phyloP scores from a whole-genome alignment of 2,797 vertebrate genomes.

The Enteromius trimaculatus region DNA sequence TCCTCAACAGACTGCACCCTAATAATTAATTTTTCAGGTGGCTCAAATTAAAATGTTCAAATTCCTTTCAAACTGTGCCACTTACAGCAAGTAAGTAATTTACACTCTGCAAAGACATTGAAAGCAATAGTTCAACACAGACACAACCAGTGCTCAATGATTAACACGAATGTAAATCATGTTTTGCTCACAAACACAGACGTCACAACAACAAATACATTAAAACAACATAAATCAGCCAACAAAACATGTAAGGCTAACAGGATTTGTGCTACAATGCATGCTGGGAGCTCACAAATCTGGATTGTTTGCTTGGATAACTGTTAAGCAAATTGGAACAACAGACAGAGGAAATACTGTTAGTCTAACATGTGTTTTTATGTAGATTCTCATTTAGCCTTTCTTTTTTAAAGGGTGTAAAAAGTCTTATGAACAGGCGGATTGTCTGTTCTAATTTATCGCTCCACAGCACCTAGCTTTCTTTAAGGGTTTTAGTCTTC shows the following conservation, averaged over 20 bases:
- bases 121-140: neutral
- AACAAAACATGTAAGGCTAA: neutral
- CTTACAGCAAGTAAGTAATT: neutral
- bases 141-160: neutral
- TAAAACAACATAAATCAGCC: neutral
- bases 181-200: neutral
- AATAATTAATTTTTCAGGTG: neutral
- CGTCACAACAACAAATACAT: neutral
- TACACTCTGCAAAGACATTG: neutral
- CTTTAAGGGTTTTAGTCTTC: constrained; percentile 12
- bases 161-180: neutral
- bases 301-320: neutral
- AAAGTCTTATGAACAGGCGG: neutral
- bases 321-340: neutral
- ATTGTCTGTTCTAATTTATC: neutral
- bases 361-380: neutral
- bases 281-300: neutral
- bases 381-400: neutral
- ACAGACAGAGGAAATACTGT: neutral
- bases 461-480: constrained; percentile 13
- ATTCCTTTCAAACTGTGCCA: neutral
- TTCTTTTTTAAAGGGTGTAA: neutral
- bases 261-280: neutral
- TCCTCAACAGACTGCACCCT: neutral
- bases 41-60: neutral